Evolutionary conservation across 1,140 invertebrate species (phyloP).

Genomic region (Doryteuthis pealeii): DNA sequence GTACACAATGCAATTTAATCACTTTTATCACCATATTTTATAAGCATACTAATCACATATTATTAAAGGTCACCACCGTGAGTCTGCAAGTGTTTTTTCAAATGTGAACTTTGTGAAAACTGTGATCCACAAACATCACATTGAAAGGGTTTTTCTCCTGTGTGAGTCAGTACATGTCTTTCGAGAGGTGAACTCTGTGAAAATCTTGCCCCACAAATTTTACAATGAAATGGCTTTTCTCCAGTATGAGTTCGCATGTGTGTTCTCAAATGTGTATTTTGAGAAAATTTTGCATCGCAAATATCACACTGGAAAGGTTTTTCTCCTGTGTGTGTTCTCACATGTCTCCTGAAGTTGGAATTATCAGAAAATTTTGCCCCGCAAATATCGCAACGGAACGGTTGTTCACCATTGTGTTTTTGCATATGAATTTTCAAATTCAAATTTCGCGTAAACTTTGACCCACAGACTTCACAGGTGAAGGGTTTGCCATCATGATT

Average conservation of each 20-base stretch:
- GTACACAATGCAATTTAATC: too few species aligned
- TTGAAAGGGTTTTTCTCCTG: slow-evolving; percentile 78
- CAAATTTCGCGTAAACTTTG: not conserved
- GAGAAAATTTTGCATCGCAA: slow-evolving; percentile 80
- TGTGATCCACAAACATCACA: slow-evolving; percentile 32
- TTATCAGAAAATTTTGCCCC: slow-evolving; percentile 60
- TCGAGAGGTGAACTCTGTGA: slow-evolving; percentile 47
- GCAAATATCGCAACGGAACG: slow-evolving; percentile 67
- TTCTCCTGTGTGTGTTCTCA: slow-evolving; percentile 65
- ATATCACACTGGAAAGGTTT: slow-evolving; percentile 72
- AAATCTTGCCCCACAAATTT: slow-evolving; percentile 23
- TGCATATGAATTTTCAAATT: slow-evolving; percentile 15
- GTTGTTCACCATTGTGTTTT: slow-evolving; percentile 28
- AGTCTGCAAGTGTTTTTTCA: slow-evolving; percentile 23
- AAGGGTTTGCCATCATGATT: not conserved
- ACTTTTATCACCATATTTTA: too few species aligned
- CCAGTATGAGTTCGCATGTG: slow-evolving; percentile 71
- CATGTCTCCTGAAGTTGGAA: slow-evolving; percentile 70
- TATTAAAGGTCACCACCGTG: slow-evolving; percentile 30
- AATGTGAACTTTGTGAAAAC: slow-evolving; percentile 19
- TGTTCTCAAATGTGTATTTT: slow-evolving; percentile 86
- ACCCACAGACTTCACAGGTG: not conserved
- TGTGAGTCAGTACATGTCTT: slow-evolving; percentile 67
- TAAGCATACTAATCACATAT: too few species aligned
- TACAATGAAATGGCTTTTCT: slow-evolving; percentile 18